Conservation (phyloP, 1,140 invertebrate species). For the Drosophila bocqueti region DNA sequence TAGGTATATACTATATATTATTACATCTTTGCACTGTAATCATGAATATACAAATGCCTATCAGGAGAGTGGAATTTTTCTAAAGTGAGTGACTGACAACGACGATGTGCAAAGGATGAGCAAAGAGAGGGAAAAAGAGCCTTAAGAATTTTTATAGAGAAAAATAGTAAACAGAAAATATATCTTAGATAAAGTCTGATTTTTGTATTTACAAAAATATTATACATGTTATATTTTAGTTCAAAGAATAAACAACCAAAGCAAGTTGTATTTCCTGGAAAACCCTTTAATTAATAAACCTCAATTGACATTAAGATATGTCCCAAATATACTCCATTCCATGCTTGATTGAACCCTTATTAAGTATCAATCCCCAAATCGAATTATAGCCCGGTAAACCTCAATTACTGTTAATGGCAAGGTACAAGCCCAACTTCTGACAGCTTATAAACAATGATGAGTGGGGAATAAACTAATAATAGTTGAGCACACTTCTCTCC, state of each 20-base stretch:
- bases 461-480: constrained; percentile 30
- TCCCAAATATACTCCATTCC: neutral
- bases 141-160: neutral
- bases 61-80: constrained; percentile 31
- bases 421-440: constrained; percentile 6
- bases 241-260: neutral
- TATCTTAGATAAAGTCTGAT: neutral
- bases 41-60: neutral
- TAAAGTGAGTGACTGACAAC: constrained; percentile 1
- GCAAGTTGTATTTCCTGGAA: neutral
- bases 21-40: constrained; percentile 42
- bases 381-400: constrained; percentile 3
- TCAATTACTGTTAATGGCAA: constrained; percentile 27
- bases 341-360: constrained; percentile 24
- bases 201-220: neutral
- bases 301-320: neutral
- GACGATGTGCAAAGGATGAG: neutral
- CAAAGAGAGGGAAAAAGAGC: neutral
- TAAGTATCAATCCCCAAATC: constrained; percentile 3
- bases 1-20: constrained; percentile 17
- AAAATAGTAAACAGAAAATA: neutral
- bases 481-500: neutral
- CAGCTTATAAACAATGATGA: constrained; percentile 29
- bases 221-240: neutral
- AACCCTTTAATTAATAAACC: neutral